Conservation (phyloP, 2,797 vertebrate genomes). For the Esox masquinongy region DNA sequence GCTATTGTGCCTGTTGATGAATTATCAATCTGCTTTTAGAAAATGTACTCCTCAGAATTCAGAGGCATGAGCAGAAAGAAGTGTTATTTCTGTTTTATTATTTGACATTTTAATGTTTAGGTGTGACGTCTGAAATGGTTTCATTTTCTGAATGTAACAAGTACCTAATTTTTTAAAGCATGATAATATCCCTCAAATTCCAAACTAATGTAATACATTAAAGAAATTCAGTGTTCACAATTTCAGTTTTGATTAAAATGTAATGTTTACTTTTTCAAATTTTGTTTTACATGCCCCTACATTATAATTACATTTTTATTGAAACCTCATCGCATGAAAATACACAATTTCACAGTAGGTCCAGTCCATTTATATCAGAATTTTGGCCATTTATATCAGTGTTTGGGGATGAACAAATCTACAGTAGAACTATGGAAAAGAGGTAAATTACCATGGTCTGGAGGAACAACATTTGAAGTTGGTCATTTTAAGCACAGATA, state of each 20-base stretch:
- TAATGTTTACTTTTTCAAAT: slow-evolving; percentile 63
- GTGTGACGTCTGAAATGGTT: slow-evolving; percentile 60
- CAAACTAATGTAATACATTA: slow-evolving; percentile 70
- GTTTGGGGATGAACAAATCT: not conserved
- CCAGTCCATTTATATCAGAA: not conserved
- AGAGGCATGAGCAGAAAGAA: slow-evolving; percentile 48
- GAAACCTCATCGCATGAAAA: not conserved
- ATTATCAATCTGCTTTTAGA: slow-evolving; percentile 32
- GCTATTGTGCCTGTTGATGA: slow-evolving; percentile 50
- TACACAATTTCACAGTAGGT: not conserved
- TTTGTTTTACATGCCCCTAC: slow-evolving; percentile 23
- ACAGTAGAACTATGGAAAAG: too few species aligned
- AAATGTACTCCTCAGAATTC: slow-evolving; percentile 27
- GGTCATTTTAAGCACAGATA: not conserved
- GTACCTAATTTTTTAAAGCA: slow-evolving; percentile 65
- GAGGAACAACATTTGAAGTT: not conserved
- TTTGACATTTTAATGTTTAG: slow-evolving; percentile 57
- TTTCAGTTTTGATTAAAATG: slow-evolving; percentile 80
- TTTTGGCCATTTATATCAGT: not conserved
- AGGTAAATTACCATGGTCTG: not conserved
- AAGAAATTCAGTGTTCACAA: slow-evolving; percentile 69
- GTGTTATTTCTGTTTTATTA: slow-evolving; percentile 58
- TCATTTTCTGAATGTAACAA: slow-evolving; percentile 51
- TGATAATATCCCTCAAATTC: slow-evolving; percentile 73
- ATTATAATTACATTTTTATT: slow-evolving; percentile 4